Percentiles rank a stretch among this genome's conserved stretches.
Conservation (phyloP, 2,888 invertebrate genomes). For the Orthosia incerta region DNA sequence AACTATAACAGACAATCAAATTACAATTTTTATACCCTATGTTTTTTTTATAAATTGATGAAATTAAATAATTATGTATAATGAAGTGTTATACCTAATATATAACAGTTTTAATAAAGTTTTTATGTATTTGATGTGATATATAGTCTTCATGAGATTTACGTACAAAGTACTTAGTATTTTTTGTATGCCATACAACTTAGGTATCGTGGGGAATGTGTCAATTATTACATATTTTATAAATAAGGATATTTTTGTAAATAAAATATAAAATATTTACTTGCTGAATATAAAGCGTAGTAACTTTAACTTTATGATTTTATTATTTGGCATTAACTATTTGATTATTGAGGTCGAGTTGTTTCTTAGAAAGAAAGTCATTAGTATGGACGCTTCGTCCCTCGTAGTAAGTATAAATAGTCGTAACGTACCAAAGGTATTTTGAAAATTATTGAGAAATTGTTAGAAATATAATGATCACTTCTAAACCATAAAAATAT, state of each 20-base stretch:
- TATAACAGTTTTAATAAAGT: conserved; percentile 37
- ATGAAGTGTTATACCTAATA: conserved; percentile 41
- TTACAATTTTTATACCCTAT: conserved; percentile 16
- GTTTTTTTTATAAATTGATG: conserved; percentile 24
- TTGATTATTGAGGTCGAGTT: not conserved
- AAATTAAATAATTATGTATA: conserved; percentile 35
- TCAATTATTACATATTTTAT: conserved; percentile 54
- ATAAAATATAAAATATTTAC: conserved; percentile 33
- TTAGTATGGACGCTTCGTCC: too few relatives aligned
- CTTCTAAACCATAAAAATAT: conserved; percentile 10
- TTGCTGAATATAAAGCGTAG: conserved; percentile 6
- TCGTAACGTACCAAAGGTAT: conserved; percentile 52
- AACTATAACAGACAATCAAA: conserved; percentile 27
- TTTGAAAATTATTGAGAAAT: conserved; percentile 33
- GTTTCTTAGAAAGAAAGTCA: not conserved
- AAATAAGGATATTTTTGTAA: conserved; percentile 42
- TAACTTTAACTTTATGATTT: not conserved
- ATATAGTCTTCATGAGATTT: conserved; percentile 73
- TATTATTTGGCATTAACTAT: not conserved
- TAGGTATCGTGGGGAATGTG: conserved; percentile 62
- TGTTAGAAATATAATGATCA: not conserved
- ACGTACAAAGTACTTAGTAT: conserved; percentile 85
- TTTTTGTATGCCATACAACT: conserved; percentile 77
- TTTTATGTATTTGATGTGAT: conserved; percentile 72
- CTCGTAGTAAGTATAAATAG: conserved; percentile 22